phyloP scores from a whole-genome alignment of 1,140 invertebrate species.

The Drosophila bocki region DNA sequence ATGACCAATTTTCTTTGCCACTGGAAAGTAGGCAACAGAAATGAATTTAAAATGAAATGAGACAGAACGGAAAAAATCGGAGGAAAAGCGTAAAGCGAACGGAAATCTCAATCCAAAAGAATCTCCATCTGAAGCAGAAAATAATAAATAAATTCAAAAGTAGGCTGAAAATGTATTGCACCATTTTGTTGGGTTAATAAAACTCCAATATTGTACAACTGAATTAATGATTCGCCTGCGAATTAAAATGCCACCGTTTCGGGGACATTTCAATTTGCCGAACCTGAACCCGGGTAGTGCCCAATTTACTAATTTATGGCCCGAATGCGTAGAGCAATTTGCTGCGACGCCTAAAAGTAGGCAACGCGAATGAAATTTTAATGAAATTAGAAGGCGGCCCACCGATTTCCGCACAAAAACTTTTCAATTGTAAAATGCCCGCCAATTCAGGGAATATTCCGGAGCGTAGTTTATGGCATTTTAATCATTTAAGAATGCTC shows the following conservation, averaged over 20 bases:
- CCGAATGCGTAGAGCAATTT: conserved; percentile 18
- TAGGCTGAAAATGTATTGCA: neutral
- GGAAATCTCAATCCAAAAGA: neutral
- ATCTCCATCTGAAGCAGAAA: too few relatives aligned
- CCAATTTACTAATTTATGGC: conserved; percentile 22
- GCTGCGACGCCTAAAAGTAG: conserved; percentile 11
- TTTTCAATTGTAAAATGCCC: conserved; percentile 59
- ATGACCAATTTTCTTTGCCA: conserved; percentile 1
- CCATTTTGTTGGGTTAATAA: neutral
- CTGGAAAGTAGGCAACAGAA: conserved; percentile 6
- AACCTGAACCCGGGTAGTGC: neutral
- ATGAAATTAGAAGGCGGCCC: conserved; percentile 45
- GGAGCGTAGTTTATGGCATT: conserved; percentile 72
- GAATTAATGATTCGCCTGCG: neutral
- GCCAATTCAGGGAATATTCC: conserved; percentile 19
- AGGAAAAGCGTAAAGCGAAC: too few relatives aligned
- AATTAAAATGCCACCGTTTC: conserved; percentile 21
- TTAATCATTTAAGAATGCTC: conserved; percentile 78
- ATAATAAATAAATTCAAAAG: too few relatives aligned
- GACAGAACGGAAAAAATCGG: neutral
- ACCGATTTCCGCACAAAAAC: conserved; percentile 52
- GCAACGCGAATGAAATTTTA: conserved; percentile 37
- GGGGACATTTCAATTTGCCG: conserved; percentile 22
- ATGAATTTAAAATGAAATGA: conserved; percentile 43
- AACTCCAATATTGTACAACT: conserved; percentile 2